phyloP scores from a whole-genome alignment of 2,797 vertebrate species.

The Geotrypetes seraphini region DNA sequence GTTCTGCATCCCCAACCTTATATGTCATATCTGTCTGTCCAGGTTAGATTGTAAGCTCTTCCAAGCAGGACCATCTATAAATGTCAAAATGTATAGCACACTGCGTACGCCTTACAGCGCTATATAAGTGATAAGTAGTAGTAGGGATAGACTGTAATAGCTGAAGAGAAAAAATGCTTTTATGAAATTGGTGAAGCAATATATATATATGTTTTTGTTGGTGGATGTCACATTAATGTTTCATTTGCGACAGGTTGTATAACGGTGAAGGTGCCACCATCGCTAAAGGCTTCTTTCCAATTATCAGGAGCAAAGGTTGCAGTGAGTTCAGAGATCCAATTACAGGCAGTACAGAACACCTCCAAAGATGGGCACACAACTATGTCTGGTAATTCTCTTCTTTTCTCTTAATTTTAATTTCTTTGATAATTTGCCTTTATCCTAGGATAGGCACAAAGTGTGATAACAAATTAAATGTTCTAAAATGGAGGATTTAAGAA shows the following conservation, averaged over 20 bases:
- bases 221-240: constrained; percentile 8
- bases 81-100: no score
- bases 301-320: constrained; percentile 67
- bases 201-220: constrained; percentile 2
- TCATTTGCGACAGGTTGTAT: constrained; percentile 58
- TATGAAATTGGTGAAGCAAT: not conserved
- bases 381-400: constrained; percentile 64
- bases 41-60: no score
- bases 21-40: no score
- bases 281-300: constrained; percentile 60
- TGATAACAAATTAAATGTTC: no score
- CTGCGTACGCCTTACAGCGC: no score
- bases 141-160: not conserved
- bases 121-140: no score
- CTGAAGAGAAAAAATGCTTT: not conserved
- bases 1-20: no score
- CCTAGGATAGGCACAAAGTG: no score
- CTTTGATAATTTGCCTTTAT: no score
- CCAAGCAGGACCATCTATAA: no score
- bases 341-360: constrained; percentile 49
- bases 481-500: no score
- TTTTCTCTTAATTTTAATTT: no score
- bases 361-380: constrained; percentile 43
- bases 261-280: constrained; percentile 70
- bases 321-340: constrained; percentile 63